Percentiles rank a stretch among this genome's conserved stretches.
Conservation (phyloP, 1,140 invertebrate genomes). For the Eumaeus atala region DNA sequence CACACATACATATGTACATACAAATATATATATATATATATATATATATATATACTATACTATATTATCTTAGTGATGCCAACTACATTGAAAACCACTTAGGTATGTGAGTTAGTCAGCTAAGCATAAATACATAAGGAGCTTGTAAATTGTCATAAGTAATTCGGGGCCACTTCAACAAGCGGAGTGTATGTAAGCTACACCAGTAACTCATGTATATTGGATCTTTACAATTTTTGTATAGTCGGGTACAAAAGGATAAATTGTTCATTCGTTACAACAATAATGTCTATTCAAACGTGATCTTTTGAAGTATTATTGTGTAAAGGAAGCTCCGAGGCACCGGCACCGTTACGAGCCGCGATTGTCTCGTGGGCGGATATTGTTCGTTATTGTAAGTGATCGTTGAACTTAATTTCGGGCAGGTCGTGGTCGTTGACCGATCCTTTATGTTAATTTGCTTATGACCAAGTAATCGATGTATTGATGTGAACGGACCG, state of each 20-base stretch:
- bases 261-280: constrained; percentile 1
- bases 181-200: too few relatives aligned
- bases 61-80: too few relatives aligned
- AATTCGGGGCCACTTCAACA: too few relatives aligned
- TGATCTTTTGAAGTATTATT: not conserved
- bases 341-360: constrained; percentile 6
- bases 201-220: too few relatives aligned
- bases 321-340: not conserved
- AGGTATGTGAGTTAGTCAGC: too few relatives aligned
- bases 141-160: too few relatives aligned
- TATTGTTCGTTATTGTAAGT: constrained; percentile 18
- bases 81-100: too few relatives aligned
- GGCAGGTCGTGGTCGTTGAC: constrained; percentile 17
- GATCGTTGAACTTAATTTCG: constrained; percentile 19
- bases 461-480: constrained; percentile 11
- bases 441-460: constrained; percentile 13
- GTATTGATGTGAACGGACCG: constrained; percentile 11
- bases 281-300: constrained; percentile 3
- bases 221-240: too few relatives aligned
- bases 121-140: too few relatives aligned
- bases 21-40: too few relatives aligned
- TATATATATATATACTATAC: too few relatives aligned
- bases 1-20: too few relatives aligned
- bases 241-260: not conserved
- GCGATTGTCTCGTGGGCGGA: constrained; percentile 11